Base-by-base conservation (phyloP, 1,140 invertebrate genomes). In the Telenomus remus region DNA sequence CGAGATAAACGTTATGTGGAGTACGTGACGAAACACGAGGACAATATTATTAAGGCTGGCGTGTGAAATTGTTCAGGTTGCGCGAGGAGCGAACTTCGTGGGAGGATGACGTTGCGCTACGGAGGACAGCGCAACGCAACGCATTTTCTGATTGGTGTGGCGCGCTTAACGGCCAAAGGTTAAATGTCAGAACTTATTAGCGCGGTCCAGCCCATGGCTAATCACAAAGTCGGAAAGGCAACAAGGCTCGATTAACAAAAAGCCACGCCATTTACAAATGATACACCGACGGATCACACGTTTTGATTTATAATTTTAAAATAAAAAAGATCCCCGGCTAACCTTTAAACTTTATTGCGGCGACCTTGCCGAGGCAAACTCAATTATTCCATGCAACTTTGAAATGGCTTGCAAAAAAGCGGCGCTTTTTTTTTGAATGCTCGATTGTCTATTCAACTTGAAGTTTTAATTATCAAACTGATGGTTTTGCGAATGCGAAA, bases 111-210 rank as follows among this genome's bases (percentile, higher is more conserved):
- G 60, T 57, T 57, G 54, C 57, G 56, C 44, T 14, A 43, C 43
- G 16, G 14, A 69, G 57, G 13, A 12, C 6, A 69, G 57, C 59
- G 61, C 39, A 46, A 53, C 53, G 51, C 44, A 35, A 72, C 42
- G 59, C 54, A 10, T 54, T 73, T 46, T 27, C 1, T 51, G 70
- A 73, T 73, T 73, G 70, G 55, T 73, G 65, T 73, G 1, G 15
- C 70, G 49, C 43, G 37, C 54, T 60, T n/a, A n/a, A n/a, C 43
- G 13, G 70, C 64, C 60, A 73, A 73, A 73, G 70, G 70, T 73
- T 73, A 73, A 73, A 73, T 73, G 60, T 73, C 61, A 73, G 7
- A 37, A 53, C 54, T 73, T 65, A 65, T 73, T 65, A 73, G 50
- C 49, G n/a, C 49, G 34, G 55, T 44, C 11, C 12, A 9, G 9